Conservation (phyloP, 2,797 vertebrate species). For the Mycteria americana region DNA sequence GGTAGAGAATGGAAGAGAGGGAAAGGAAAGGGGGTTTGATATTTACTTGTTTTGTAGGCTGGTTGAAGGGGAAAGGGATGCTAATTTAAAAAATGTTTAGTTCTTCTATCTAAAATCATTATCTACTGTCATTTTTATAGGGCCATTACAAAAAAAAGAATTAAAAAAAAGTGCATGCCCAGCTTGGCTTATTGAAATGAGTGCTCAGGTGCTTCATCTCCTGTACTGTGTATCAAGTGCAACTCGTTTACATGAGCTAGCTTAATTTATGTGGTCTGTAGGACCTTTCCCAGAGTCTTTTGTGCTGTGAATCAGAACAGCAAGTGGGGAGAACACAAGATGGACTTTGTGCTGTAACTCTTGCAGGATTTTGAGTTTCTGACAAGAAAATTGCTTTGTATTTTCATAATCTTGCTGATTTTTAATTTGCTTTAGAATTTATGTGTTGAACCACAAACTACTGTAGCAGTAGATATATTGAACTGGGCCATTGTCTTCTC, state of each 20-base stretch:
- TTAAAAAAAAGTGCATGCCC: not conserved
- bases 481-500: not conserved
- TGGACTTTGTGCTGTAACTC: not conserved
- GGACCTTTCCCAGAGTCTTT: not conserved
- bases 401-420: not conserved
- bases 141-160: not conserved
- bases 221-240: not conserved
- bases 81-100: not conserved
- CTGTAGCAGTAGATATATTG: not conserved
- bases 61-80: not conserved
- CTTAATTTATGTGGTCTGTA: not conserved
- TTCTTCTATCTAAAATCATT: not conserved
- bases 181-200: not conserved
- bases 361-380: not conserved
- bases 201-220: not conserved
- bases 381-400: not conserved
- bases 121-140: not conserved
- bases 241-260: not conserved
- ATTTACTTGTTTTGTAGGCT: not conserved
- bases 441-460: not conserved
- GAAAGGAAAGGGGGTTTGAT: not conserved
- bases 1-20: not conserved
- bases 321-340: not conserved
- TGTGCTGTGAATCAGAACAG: not conserved
- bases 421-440: not conserved